Base-by-base conservation (phyloP, 92 coral and sea anemone genomes). In the Phenganax stokvisi region DNA sequence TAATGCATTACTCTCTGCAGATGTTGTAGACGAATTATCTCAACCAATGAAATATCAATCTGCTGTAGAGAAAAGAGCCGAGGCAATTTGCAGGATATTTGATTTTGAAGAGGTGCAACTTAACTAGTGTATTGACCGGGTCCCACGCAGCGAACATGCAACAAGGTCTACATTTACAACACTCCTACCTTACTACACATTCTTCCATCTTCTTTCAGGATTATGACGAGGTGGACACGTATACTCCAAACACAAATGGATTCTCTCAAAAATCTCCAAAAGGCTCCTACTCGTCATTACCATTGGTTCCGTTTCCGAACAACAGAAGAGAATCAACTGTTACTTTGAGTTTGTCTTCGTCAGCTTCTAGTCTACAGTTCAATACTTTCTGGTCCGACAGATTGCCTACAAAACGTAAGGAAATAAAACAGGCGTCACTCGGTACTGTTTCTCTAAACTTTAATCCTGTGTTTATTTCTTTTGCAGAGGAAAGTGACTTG, bases 11-110 rank as follows among this genome's bases (percentile, higher is more conserved):
- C 25, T 76, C 30, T 59, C 60, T 77, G 10, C 73, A 96, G 99
- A 85, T 53, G 87, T 90, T 72, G 99, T 92, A 8, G 92, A 96
- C 81, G 99, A 96, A 65, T 86, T 96, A 59, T 92, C 97, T 4
- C 97, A 96, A 74, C 99, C 99, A 47, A 90, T 96, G 74, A 96
- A 96, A 85, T 96, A 86, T 70, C 92, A 89, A 85, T 96, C 96
- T 54, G 99, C 96, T 3, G 99, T 93, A 10, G 99, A 96, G 84
- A 96, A 90, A 77, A 87, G 99, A 78, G 99, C 99, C 0, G 92
- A 92, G 11, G 97, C 92, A 67, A 96, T 96, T 90, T 86, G 83
- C 64, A 89, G 88, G 47, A 92, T 90, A 83, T 97, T 89, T 79
- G 87, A 92, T 76, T 97, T 92, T n/a, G 99, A 92, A 57, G 76